phyloP scores from a whole-genome alignment of 2,797 vertebrate genomes.

The Ibycter americanus region DNA sequence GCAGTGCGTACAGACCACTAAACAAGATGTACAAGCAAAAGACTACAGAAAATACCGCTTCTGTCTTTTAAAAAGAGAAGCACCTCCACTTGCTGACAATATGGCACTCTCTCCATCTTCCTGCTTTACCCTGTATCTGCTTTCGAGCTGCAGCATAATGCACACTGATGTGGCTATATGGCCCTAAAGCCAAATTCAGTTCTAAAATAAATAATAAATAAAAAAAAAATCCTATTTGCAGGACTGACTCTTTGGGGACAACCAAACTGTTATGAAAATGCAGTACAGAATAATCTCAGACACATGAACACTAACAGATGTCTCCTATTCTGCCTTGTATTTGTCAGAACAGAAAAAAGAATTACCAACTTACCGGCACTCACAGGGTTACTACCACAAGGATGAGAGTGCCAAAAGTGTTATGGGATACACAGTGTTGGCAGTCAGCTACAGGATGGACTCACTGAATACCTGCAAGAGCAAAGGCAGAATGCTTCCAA shows the following conservation, averaged over 20 bases:
- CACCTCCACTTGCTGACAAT: not conserved
- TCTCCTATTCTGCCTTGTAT: not conserved
- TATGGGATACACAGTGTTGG: not conserved
- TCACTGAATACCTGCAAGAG: not conserved
- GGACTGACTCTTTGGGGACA: not conserved
- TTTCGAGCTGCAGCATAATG: not conserved
- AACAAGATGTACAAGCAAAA: not conserved
- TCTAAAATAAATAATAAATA: not conserved
- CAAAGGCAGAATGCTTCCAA: not conserved
- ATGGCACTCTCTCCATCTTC: not conserved
- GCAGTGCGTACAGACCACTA: not conserved
- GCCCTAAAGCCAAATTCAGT: not conserved
- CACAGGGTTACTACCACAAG: not conserved
- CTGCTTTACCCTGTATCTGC: conserved; percentile 20
- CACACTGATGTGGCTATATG: not conserved
- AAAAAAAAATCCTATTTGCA: not conserved
- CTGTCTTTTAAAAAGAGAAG: not conserved
- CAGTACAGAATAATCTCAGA: not conserved
- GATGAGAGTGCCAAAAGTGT: not conserved
- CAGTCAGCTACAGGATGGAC: not conserved
- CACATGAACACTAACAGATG: not conserved
- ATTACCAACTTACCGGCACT: conserved; percentile 18
- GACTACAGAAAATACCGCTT: not conserved
- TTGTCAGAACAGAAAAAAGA: conserved; percentile 32
- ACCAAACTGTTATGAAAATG: not conserved